Base-by-base conservation (phyloP, 1,140 invertebrate species). In the Protaetia brevitarsis region DNA sequence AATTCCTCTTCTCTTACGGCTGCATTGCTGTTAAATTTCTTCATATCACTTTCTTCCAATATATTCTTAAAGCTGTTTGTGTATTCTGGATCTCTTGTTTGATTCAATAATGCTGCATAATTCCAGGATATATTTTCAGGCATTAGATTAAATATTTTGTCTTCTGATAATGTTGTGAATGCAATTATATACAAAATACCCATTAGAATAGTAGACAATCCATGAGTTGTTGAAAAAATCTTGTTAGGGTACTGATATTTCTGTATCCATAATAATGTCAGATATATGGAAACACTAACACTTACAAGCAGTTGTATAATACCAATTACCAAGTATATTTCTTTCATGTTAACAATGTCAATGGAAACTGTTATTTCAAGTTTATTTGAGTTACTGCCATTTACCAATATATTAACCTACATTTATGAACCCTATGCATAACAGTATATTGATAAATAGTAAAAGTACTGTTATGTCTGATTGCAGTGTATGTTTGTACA, bases 131-230 rank as follows among this genome's bases (percentile, higher is more conserved):
- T 13, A 59, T 59, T 59, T 29, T 19, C 26, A 8, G 30, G 13
- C 8, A n/a, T 13, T 28, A 29, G 7, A 11, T 8, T 29, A 10
- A 59, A 13, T 29, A 28, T 59, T 28, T n/a, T 26, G 16, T 1
- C 26, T 29, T 23, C 5, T 3, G 57, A 28, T 30, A 31, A 27
- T 13, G 23, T 29, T 16, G 30, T 3, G 2, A 28, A 59, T 28
- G 57, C 16, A 59, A 29, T 13, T 29, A 59, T 30, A n/a, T 59
- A 59, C n/a, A 59, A 29, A 59, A 31, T 27, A 13, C 57, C 57
- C 26, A 59, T n/a, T 10, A 29, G 1, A 59, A 26, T 59, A 7
- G 57, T 59, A 13, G 26, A 59, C 10, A 59, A n/a, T 29, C 27
- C 57, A 59, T 59, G 57, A 13, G 29, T 29, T 4, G 30, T 7